phyloP scores from a whole-genome alignment of 2,888 invertebrate species.

The Heteromurus nitidus region DNA sequence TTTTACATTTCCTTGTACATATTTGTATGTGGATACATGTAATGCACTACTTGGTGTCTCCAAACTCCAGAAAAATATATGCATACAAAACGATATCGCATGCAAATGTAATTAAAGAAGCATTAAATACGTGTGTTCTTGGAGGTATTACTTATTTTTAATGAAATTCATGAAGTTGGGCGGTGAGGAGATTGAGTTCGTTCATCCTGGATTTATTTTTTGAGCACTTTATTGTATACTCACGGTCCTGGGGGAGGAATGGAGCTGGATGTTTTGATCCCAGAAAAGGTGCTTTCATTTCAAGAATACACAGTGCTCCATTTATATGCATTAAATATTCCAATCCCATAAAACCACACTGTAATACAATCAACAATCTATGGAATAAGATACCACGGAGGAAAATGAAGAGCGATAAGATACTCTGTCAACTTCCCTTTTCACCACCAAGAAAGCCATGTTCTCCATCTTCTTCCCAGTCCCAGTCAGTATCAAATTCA shows the following conservation, averaged over 20 bases:
- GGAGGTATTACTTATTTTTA: constrained; percentile 19
- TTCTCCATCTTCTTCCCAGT: neutral
- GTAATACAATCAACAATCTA: no score
- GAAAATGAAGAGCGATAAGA: constrained; percentile 27
- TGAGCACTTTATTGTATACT: neutral
- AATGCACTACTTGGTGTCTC: no score
- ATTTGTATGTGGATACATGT: no score
- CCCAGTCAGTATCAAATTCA: constrained; percentile 51
- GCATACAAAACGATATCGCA: no score
- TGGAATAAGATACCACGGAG: no score
- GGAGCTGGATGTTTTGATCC: no score
- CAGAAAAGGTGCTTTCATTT: neutral
- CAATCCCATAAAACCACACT: constrained; percentile 25
- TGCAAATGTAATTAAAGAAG: constrained; percentile 61
- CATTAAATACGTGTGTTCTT: constrained; percentile 41
- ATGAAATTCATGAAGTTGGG: constrained; percentile 40
- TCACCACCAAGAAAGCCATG: neutral
- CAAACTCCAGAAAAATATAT: no score
- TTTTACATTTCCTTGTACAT: neutral
- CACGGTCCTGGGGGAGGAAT: neutral
- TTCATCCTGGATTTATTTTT: constrained; percentile 14
- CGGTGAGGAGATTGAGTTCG: constrained; percentile 20
- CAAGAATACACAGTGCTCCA: neutral
- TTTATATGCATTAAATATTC: constrained; percentile 2
- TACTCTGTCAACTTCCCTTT: constrained; percentile 2